Evolutionary conservation across 2,888 invertebrate genomes (phyloP), one percentile per base, ranked within the genome.

Genomic region (Monoplex corrugatus): DNA sequence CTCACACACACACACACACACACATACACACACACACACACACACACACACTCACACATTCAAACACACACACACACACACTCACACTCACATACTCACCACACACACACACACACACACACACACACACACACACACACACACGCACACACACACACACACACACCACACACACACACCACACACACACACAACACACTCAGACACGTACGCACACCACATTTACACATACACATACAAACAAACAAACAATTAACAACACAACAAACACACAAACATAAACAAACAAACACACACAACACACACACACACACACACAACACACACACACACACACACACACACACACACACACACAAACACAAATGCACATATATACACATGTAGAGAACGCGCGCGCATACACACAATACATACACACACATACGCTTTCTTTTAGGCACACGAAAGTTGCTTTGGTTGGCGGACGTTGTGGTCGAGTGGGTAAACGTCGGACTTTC

Each of bases 51-150:
- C 72, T 8, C 72, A 32, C 72, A 32, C 72, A 72, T 16, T 32
- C 32, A 72, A n/a, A 32, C 32, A 16, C 72, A 32, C 32, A 16
- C 72, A 72, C 72, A 32, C 32, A 72, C 32, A 32, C 72, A 35
- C 32, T 10, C 72, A 72, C 72, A 72, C 72, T 35, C 72, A 72
- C 35, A 72, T 19, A 72, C 72, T 35, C 72, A 72, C 72, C 72
- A 72, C 72, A 72, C 72, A 72, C 72, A 72, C 72, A 72, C 72
- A 72, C 72, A 72, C 72, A 72, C 72, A 72, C 72, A 72, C 72
- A 72, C 72, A 72, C 72, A 72, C 72, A 72, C 72, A 72, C 72
- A 35, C 35, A 72, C 72, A 72, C 72, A 72, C 72, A 32, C 72
- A 35, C 35, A 72, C 72, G 2, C 72, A 72, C 35, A 72, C 72